Percentiles rank a stretch among this genome's conserved stretches.
phyloP scores from a whole-genome alignment of 2,113 vertebrate genomes.

The Ophthalmolycus amberensis region DNA sequence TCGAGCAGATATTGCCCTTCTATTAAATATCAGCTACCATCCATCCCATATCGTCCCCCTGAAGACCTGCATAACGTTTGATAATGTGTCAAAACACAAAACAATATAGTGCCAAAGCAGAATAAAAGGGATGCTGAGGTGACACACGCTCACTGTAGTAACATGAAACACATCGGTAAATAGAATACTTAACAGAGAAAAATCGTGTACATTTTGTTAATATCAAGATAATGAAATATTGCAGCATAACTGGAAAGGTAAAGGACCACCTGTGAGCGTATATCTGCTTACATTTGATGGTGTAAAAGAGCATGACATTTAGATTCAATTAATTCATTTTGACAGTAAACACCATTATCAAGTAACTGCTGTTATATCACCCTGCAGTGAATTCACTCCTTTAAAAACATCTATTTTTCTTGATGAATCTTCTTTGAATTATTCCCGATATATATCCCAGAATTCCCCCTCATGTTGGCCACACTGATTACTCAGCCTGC shows the following conservation, averaged over 20 bases:
- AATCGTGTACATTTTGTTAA: neutral
- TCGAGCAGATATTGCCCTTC: neutral
- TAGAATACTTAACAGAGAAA: neutral
- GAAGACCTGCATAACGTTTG: neutral
- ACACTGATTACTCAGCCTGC: conserved; percentile 12
- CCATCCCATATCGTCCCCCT: neutral
- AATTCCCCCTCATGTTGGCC: neutral
- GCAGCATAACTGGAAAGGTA: neutral
- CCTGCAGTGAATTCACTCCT: neutral
- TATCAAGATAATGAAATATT: neutral
- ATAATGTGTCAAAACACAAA: neutral
- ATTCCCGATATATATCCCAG: neutral
- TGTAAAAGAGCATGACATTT: neutral
- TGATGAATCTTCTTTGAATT: conserved; percentile 2
- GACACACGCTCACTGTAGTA: too few relatives aligned
- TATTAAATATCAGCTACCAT: neutral
- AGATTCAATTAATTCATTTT: neutral
- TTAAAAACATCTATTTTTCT: neutral
- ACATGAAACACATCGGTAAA: neutral
- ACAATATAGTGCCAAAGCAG: neutral
- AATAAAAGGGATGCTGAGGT: neutral
- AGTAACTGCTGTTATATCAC: neutral
- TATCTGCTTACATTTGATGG: neutral
- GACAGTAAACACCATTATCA: neutral
- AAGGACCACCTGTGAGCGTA: neutral